Base-by-base conservation (phyloP, 2,113 vertebrate species). In the Cariama cristata region DNA sequence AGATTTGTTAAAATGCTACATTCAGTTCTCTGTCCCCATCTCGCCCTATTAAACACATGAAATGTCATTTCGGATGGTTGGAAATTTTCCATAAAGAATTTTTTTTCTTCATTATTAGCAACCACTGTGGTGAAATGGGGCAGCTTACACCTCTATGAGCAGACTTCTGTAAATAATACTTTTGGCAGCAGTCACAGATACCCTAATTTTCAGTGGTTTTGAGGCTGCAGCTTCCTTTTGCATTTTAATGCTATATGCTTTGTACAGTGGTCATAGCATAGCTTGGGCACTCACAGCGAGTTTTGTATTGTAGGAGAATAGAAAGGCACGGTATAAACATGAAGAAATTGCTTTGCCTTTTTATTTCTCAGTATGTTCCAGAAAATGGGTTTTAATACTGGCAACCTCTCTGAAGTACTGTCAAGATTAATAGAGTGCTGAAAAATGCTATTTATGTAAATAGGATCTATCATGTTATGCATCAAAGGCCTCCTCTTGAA, bases 371-470 rank as follows among this genome's bases (percentile, higher is more conserved):
- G 24, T 75, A 71, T n/a, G 47, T 81, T 86, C 23, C 24, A 85
- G 40, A 81, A 89, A 89, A 75, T 49, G 14, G 44, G 21, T 64
- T 90, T 83, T 88, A 84, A 72, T 92, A 72, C 27, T 75, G 47
- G 13, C 16, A 92, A 27, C 26, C 16, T 6, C 23, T 88, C 72
- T 80, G 38, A 96, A 95, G n/a, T 84, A 42, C 52, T 81, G 88
- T 77, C 49, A 77, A 91, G 75, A 85, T 82, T 91, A 87, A 84
- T 26, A 85, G 49, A 67, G 30, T 56, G 72, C 38, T 91, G 53
- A 77, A 86, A 86, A 95, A 91, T 81, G 64, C 40, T 91, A 35
- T 93, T 77, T 91, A 69, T 77, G 52, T 91, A 84, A 72, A 92
- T 68, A 68, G 27, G 17, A 30, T 81, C 83, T 63, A 79, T 92